Conservation (phyloP, 2,113 vertebrate species). For the Dipodomys merriami region DNA sequence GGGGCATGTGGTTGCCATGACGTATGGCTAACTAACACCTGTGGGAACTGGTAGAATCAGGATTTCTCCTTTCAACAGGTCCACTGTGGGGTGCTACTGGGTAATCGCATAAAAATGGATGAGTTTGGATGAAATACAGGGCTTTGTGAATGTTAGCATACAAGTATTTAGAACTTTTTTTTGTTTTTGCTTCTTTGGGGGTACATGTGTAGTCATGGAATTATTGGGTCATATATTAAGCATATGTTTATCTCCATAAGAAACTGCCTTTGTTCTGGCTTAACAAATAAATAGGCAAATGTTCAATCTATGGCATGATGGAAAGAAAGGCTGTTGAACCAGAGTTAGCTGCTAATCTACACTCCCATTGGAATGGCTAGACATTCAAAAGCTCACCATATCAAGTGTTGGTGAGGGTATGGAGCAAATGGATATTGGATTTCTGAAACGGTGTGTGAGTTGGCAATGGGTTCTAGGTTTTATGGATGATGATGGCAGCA, state of each 20-base stretch:
- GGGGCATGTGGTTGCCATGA: too few species aligned
- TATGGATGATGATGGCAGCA: neutral
- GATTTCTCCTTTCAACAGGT: neutral
- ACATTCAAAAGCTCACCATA: neutral
- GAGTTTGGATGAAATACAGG: neutral
- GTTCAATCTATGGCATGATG: neutral
- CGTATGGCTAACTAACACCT: too few species aligned
- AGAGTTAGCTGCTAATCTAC: neutral
- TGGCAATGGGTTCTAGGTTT: neutral
- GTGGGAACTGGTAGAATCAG: too few species aligned
- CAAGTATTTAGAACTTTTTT: neutral
- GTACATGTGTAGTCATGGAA: neutral
- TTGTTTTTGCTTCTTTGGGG: neutral
- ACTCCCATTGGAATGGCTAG: neutral
- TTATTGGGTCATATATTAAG: neutral
- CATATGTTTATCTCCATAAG: too few species aligned
- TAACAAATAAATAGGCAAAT: neutral
- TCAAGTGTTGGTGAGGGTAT: neutral
- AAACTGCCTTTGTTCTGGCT: neutral
- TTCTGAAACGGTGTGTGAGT: neutral
- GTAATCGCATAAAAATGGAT: neutral
- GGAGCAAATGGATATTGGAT: neutral
- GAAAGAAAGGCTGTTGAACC: neutral
- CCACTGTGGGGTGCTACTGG: too few species aligned
- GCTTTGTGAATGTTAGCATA: neutral